A percentile compares a stretch with the other conserved stretches of the same genome.
These are phyloP conservation scores for Drosophila leontia DNA, from an alignment of 1,140 invertebrate species.

Conservation along the genomic window DNA sequence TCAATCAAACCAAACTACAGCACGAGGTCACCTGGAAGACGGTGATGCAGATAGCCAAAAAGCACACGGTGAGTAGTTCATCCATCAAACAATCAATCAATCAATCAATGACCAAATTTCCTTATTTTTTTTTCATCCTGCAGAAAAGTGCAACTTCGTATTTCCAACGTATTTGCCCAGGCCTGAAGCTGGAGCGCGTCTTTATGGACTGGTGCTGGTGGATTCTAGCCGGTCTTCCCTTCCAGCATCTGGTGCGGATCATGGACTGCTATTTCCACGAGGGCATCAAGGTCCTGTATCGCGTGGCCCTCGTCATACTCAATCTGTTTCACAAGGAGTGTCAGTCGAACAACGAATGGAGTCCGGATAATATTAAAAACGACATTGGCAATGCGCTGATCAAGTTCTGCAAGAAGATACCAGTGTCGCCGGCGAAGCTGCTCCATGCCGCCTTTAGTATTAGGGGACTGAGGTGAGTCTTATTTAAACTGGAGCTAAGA, in stretches of 20 bases:
- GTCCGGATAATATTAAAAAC: constrained; percentile 91
- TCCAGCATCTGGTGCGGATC: constrained; percentile 96
- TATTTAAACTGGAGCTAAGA: not conserved
- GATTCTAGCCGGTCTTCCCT: constrained; percentile 97
- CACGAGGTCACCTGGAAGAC: constrained; percentile 97
- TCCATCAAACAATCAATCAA: not conserved
- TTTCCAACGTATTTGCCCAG: constrained; percentile 90
- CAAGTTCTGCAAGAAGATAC: constrained; percentile 95
- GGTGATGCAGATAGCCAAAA: constrained; percentile 97
- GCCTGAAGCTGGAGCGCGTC: constrained; percentile 90
- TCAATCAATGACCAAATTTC: not conserved
- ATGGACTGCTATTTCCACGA: constrained; percentile 99
- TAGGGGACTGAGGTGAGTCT: constrained; percentile 89
- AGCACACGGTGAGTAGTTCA: constrained; percentile 93
- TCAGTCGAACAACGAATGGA: constrained; percentile 90
- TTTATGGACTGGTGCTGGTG: constrained; percentile 98
- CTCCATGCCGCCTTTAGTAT: constrained; percentile 96
- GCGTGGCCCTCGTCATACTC: constrained; percentile 95
- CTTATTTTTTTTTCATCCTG: constrained; percentile 76
- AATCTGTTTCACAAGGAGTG: constrained; percentile 95
- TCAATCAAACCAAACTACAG: constrained; percentile 96
- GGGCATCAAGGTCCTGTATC: constrained; percentile 97
- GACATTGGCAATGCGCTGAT: constrained; percentile 92
- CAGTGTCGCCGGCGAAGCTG: constrained; percentile 94
- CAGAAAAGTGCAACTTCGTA: constrained; percentile 95